Evolutionary conservation across 2,797 vertebrate genomes (phyloP), one percentile per base, ranked within the genome.

Genomic region (Xiphorhynchus erythropygius): DNA sequence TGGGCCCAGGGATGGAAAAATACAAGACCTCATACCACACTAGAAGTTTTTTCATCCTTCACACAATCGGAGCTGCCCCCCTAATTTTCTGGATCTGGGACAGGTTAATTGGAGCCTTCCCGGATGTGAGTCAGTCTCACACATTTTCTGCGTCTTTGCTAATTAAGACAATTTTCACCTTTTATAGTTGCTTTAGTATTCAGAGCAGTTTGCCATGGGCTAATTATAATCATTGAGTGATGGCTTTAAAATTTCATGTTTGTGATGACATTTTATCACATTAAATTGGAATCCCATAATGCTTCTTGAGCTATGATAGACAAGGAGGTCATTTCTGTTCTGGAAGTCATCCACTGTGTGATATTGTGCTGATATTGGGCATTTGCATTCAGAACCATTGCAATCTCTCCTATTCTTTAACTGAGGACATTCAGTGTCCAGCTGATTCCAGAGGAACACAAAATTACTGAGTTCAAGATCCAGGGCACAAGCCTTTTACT

Each of bases 81-180:
- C 76, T 78, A 87, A 96, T 93, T 87, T 86, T 60, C 70, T 89
- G 79, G 76, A 9, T 86, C 76, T 76, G 81, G 73, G 42, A 46
- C 87, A 89, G 84, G 84, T 92, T 96, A 96, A 93, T 95, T 92
- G 87, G 33, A 85, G 24, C 35, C 84, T 86, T 94, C 67, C 76
- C 55, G 85, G 75, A 47, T 18, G 0, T 89, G 82, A 93, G 55
- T 86, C 90, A 93, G 71, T 92, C 90, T 91, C 87, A 71, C 71
- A 89, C 7, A 0, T 95, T 96, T 92, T 91, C 62, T 84, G 35
- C 71, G 84, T 74, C 53, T 87, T 92, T 87, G 65, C 87, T 94
- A 96, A 96, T 96, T 95, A 93, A 92, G 84, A 92, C 79, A 87
- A 89, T 94, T 93, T 96, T 90, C 73, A 68, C 39, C 55, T 87